Base-by-base conservation (phyloP, 1,140 invertebrate genomes). In the Diprion similis region DNA sequence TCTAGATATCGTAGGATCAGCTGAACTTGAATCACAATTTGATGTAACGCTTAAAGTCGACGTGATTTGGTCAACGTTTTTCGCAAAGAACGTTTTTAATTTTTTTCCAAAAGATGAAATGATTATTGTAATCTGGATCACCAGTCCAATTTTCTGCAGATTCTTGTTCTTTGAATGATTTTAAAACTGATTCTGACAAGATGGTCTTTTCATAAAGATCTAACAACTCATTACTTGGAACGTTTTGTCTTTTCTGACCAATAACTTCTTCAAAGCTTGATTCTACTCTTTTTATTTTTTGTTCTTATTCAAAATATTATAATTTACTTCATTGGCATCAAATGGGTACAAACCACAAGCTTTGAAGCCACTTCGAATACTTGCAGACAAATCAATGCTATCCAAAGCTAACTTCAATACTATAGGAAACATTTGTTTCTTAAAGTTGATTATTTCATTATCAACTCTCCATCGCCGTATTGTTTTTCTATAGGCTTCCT, bases 401-500 rank as follows among this genome's bases (percentile, higher is more conserved):
- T 74, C 67, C 4, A 74, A 6, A 66, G 73, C 71, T 70, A 72
- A 19, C 65, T 74, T 70, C 45, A 72, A 46, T 9, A 76, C 69
- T 68, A 10, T 10, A 65, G 72, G 24, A 76, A 76, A 76, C 46
- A 67, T 70, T 47, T 68, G 11, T 15, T 73, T 73, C 47, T 73
- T 71, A 15, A 73, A 67, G 66, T 70, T 46, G 11, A 65, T 8
- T 1, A 59, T 73, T 73, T 77, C 19, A 70, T 77, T 19, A 17
- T 68, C 18, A 51, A 76, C 70, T 66, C 75, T 73, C 74, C 76
- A 85, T 6, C 74, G 64, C 46, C 76, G 65, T 10, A 83, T 75
- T 70, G 73, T 73, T 71, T 80, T 78, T 69, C 78, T 79, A 80
- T 82, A 86, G 18, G 71, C 70, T 13, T 66, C 64, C 77, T 85